Conservation (phyloP, 2,797 vertebrate species). For the Tangara arthus region DNA sequence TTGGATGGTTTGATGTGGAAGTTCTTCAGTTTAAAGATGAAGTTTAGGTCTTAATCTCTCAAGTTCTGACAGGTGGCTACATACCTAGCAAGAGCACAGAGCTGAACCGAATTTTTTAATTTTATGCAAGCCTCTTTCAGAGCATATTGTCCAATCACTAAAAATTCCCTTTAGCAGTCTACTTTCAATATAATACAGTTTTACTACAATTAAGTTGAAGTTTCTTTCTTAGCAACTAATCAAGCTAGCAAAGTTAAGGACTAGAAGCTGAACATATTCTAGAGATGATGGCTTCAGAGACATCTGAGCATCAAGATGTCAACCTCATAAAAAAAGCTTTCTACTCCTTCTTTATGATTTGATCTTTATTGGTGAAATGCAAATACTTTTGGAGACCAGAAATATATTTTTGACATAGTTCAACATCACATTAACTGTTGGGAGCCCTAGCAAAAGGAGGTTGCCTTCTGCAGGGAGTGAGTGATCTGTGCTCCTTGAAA, state of each 20-base stretch:
- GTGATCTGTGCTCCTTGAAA: not conserved
- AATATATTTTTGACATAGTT: not conserved
- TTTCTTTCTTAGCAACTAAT: not conserved
- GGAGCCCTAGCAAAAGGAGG: not conserved
- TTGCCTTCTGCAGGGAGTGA: not conserved
- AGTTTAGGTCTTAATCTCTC: not conserved
- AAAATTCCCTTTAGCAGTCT: not conserved
- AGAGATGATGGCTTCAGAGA: not conserved
- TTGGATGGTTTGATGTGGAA: not conserved
- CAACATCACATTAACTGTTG: not conserved
- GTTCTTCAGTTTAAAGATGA: not conserved
- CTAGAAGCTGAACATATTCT: not conserved
- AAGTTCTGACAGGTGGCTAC: not conserved
- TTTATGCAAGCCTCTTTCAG: not conserved
- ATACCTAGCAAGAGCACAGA: not conserved
- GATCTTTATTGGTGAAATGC: not conserved
- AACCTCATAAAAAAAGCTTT: accelerated
- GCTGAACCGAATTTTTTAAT: not conserved
- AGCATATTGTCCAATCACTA: not conserved
- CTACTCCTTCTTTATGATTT: not conserved
- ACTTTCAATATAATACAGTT: not conserved
- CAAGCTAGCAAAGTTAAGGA: not conserved
- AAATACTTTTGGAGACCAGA: not conserved
- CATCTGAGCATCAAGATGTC: not conserved
- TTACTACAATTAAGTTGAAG: not conserved